These are phyloP conservation scores for Protomyctophum bolini DNA, from an alignment of 2,113 vertebrate species.

Conservation along the genomic window DNA sequence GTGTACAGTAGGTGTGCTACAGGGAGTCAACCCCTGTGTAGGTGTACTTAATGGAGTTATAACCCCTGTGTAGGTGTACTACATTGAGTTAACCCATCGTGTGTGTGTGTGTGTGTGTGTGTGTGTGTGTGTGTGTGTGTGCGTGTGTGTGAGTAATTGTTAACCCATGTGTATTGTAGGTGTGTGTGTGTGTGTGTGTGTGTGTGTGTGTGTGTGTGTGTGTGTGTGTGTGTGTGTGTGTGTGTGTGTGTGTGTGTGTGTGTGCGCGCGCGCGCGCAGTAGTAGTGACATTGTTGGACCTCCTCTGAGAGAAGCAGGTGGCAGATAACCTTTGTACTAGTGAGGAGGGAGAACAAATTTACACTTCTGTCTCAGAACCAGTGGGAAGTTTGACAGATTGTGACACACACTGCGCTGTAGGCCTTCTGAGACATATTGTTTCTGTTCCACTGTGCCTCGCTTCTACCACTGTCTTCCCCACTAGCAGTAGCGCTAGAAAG, in stretches of 20 bases:
- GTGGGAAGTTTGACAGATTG: constrained; percentile 60
- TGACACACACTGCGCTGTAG: constrained; percentile 32
- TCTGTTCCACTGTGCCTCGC: constrained; percentile 20
- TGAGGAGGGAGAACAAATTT: constrained; percentile 55
- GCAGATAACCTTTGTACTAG: constrained; percentile 60
- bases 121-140: too few relatives aligned
- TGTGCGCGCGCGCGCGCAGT: constrained; percentile 51
- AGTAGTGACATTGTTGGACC: constrained; percentile 49
- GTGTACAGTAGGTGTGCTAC: too few relatives aligned
- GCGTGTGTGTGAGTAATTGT: too few relatives aligned
- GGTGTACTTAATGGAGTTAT: not conserved
- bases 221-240: too few relatives aligned
- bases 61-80: not conserved
- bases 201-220: too few relatives aligned
- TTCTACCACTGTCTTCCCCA: not conserved
- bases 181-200: too few relatives aligned
- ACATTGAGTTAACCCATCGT: not conserved
- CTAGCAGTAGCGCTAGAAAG: constrained; percentile 1
- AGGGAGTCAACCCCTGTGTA: constrained; percentile 11
- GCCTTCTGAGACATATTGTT: constrained; percentile 21
- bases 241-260: too few relatives aligned
- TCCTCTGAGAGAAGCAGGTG: constrained; percentile 46
- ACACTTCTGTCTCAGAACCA: constrained; percentile 52
- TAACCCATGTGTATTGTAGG: too few relatives aligned
- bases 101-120: constrained; percentile 57